Conservation (phyloP, 2,797 vertebrate genomes). For the Rhincodon typus region DNA sequence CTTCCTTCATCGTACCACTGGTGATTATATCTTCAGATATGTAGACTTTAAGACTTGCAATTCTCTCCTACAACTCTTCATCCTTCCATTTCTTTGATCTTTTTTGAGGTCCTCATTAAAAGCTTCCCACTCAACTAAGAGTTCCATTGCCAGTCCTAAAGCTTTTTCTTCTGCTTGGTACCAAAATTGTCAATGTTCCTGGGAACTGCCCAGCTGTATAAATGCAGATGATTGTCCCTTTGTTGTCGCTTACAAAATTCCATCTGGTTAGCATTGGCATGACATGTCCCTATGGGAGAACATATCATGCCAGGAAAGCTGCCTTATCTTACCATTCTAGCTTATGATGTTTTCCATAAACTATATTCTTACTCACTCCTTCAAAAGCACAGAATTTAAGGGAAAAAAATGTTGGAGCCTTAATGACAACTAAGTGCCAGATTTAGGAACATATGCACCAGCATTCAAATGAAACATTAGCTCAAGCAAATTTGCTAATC, state of each 20-base stretch:
- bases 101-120: not conserved
- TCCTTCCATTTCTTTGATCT: not conserved
- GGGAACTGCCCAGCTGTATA: not conserved
- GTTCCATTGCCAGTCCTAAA: not conserved
- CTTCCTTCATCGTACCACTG: not conserved
- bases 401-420: not conserved
- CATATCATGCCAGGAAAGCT: not conserved
- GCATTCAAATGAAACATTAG: constrained; percentile 34
- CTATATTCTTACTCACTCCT: not conserved
- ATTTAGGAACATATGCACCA: constrained; percentile 21
- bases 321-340: not conserved
- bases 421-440: not conserved
- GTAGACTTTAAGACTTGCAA: not conserved
- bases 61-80: not conserved
- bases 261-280: not conserved
- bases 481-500: constrained; percentile 18
- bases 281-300: not conserved
- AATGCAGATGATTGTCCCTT: not conserved
- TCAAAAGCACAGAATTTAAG: not conserved
- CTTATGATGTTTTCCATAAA: not conserved
- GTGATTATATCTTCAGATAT: not conserved
- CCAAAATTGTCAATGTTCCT: not conserved
- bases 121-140: not conserved
- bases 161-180: not conserved
- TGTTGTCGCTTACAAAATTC: not conserved